Evolutionary conservation across 2,888 invertebrate species (phyloP), one percentile per base, ranked within the genome.

Genomic region (Drosophila mayaguana): DNA sequence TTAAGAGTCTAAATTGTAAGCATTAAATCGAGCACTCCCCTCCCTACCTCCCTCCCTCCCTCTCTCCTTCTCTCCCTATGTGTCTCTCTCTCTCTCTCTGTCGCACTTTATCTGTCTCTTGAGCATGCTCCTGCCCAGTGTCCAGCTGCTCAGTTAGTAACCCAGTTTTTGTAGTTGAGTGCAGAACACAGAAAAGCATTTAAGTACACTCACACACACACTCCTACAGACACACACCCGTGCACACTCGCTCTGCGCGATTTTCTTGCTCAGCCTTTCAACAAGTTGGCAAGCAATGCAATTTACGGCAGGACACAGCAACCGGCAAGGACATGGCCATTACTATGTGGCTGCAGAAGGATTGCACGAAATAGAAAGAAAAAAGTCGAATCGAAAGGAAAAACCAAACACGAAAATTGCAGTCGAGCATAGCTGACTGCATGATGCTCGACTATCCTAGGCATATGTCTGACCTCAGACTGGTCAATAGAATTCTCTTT

Each of bases 261-360:
- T 66, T 78, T 77, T 77, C 69, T 74, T 74, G 74, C 38, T 14
- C 75, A 50, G 53, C 67, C 88, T 88, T 88, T 88, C 83, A 83
- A 86, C 88, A 88, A 88, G 89, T 83, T 86, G 89, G 83, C 70
- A 88, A 86, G 72, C 87, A 83, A 86, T 83, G 87, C 83, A 83
- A 88, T 83, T 83, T 83, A 83, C 83, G 81, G 75, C 75, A 81
- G 88, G 75, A 75, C 64, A 69, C 70, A 38, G 60, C 65, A 48
- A 20, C 59, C 54, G 59, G 42, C 63, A 84, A 79, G 87, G 73
- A 80, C 87, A 83, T 57, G 55, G 46, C 84, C 88, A 83, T 83
- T 88, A 88, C 78, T 53, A 36, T 88, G 83, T 83, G 86, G 60
- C 83, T 86, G 32, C 34, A 50, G 32, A 63, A 57, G 43, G 43